Percentiles rank a stretch among this genome's conserved stretches.
Conservation (phyloP, 2,888 invertebrate species). For the Eustalomyia histrio region DNA sequence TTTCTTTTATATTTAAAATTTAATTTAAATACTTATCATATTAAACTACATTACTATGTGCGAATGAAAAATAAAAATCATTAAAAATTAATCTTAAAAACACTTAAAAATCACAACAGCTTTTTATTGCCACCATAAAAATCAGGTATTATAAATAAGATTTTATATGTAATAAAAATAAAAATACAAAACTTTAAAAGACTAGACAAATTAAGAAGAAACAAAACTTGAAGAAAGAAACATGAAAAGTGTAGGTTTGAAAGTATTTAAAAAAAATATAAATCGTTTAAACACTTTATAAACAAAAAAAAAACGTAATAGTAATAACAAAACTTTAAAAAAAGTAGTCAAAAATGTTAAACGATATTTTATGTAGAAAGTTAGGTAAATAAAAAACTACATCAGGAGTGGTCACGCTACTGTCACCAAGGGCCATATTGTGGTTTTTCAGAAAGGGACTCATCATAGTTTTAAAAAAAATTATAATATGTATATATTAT, state of each 20-base stretch:
- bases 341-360: neutral
- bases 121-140: neutral
- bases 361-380: slow-evolving; percentile 50
- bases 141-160: neutral
- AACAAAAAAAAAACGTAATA: slow-evolving; percentile 3
- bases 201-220: slow-evolving; percentile 33
- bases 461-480: too few species aligned
- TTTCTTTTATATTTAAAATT: neutral
- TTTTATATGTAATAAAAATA: neutral
- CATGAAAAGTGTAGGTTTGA: slow-evolving; percentile 40
- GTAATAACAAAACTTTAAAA: neutral
- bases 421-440: too few species aligned
- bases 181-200: slow-evolving; percentile 15
- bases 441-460: too few species aligned
- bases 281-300: slow-evolving; percentile 25
- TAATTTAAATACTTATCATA: neutral
- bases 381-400: slow-evolving; percentile 2
- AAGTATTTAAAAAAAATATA: slow-evolving; percentile 1
- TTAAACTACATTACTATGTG: neutral
- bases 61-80: neutral
- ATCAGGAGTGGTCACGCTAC: too few species aligned
- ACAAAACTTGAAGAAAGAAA: neutral
- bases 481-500: too few species aligned
- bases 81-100: neutral
- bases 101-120: neutral